Conservation (phyloP, 2,797 vertebrate genomes). For the Typhlichthys subterraneus region DNA sequence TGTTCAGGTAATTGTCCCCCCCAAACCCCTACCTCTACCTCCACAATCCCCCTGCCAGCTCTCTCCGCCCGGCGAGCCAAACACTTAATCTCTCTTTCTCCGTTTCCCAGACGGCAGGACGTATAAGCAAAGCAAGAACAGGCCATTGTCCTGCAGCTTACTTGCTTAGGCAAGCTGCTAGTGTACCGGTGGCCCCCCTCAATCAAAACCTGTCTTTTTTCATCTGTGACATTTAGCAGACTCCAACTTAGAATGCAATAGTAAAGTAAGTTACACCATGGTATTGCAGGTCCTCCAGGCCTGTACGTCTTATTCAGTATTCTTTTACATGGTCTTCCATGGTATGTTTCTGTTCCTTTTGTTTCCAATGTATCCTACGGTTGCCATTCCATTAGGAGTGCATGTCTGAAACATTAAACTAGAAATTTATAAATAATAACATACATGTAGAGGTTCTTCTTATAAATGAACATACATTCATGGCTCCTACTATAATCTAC, state of each 20-base stretch:
- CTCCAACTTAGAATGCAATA: not conserved
- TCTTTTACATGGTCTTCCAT: too few relatives aligned
- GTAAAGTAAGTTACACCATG: not conserved
- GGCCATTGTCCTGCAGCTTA: constrained; percentile 23
- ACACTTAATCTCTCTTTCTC: constrained; percentile 60
- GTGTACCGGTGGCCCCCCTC: constrained; percentile 9
- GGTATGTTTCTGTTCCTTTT: too few relatives aligned
- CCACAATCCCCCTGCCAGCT: constrained; percentile 23
- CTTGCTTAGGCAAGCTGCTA: constrained; percentile 48
- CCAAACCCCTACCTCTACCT: too few relatives aligned
- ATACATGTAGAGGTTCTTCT: too few relatives aligned
- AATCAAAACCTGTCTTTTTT: constrained; percentile 14
- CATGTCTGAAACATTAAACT: too few relatives aligned
- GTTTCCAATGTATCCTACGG: too few relatives aligned
- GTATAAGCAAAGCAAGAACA: constrained; percentile 37
- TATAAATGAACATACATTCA: too few relatives aligned
- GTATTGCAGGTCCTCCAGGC: too few relatives aligned
- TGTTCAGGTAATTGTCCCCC: constrained; percentile 80
- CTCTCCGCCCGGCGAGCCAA: constrained; percentile 50
- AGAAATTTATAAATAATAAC: too few relatives aligned
- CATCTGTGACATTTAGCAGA: constrained; percentile 10
- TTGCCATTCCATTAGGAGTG: too few relatives aligned
- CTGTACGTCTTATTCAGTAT: too few relatives aligned
- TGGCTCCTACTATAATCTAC: too few relatives aligned
- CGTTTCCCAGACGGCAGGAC: constrained; percentile 56